Evolutionary conservation across 2,888 invertebrate genomes (phyloP).

Genomic region (Polymixis lichenea): DNA sequence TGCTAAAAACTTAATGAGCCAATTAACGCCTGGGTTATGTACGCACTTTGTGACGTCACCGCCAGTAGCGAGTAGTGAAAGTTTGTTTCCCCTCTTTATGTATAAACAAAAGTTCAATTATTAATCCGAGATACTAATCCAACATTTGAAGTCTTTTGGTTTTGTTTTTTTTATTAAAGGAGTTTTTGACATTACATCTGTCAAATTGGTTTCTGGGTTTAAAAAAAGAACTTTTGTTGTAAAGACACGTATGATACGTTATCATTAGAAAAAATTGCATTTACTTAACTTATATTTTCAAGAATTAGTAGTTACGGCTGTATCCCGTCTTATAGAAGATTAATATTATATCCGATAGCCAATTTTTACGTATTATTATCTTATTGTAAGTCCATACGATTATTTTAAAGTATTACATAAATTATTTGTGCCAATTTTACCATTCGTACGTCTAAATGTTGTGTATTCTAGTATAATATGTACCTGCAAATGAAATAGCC

Average conservation of each 20-base stretch:
- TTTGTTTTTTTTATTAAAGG: too few relatives aligned
- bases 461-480: constrained; percentile 28
- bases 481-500: constrained; percentile 24
- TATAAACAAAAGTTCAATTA: background rate
- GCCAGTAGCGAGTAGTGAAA: background rate
- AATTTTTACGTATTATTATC: constrained; percentile 22
- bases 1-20: background rate
- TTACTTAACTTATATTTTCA: background rate
- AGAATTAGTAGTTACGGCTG: background rate
- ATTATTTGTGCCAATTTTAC: constrained; percentile 56
- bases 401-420: constrained; percentile 32
- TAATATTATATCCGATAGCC: constrained; percentile 5
- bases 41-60: background rate
- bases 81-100: background rate
- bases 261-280: background rate
- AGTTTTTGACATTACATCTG: too few relatives aligned
- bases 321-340: background rate
- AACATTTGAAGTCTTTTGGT: too few relatives aligned
- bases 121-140: too few relatives aligned
- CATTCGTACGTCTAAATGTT: constrained; percentile 18
- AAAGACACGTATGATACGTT: background rate
- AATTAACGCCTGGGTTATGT: background rate
- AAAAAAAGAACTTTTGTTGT: background rate
- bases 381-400: constrained; percentile 7
- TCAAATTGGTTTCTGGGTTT: too few relatives aligned